These are phyloP conservation scores for Archegozetes longisetosus DNA, from an alignment of 1,140 invertebrate species.

Conservation along the genomic window DNA sequence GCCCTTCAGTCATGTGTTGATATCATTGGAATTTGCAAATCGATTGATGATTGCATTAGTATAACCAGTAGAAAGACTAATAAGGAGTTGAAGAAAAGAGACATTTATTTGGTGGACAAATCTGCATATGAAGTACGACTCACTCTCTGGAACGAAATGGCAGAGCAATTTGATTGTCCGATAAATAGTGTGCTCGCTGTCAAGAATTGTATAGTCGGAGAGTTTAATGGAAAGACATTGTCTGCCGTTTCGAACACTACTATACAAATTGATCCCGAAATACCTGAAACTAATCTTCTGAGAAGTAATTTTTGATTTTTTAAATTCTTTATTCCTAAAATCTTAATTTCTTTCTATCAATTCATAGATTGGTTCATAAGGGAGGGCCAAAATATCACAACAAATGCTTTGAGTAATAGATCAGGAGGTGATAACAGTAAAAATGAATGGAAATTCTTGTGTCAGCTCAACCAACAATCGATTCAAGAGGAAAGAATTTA, in stretches of 20 bases:
- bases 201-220: constrained; percentile 54
- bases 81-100: constrained; percentile 72
- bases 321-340: too few relatives aligned
- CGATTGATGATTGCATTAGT: constrained; percentile 44
- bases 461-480: constrained; percentile 33
- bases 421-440: constrained; percentile 22
- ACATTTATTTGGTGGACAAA: constrained; percentile 70
- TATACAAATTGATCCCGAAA: constrained; percentile 59
- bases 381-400: constrained; percentile 38
- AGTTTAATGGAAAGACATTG: constrained; percentile 46
- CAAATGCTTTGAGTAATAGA: constrained; percentile 35
- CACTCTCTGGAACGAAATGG: constrained; percentile 41
- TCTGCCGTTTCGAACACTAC: constrained; percentile 8
- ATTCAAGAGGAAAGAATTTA: constrained; percentile 48
- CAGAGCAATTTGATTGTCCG: constrained; percentile 61
- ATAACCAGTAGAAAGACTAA: constrained; percentile 54
- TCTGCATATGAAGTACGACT: constrained; percentile 52
- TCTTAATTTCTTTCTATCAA: neutral
- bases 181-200: constrained; percentile 61
- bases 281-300: neutral
- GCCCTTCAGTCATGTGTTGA: constrained; percentile 38
- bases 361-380: constrained; percentile 65
- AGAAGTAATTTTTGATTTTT: neutral
- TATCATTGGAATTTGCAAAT: constrained; percentile 74
- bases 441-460: neutral